Base-by-base conservation (phyloP, 2,888 invertebrate species). In the Zaprionus bogoriensis region DNA sequence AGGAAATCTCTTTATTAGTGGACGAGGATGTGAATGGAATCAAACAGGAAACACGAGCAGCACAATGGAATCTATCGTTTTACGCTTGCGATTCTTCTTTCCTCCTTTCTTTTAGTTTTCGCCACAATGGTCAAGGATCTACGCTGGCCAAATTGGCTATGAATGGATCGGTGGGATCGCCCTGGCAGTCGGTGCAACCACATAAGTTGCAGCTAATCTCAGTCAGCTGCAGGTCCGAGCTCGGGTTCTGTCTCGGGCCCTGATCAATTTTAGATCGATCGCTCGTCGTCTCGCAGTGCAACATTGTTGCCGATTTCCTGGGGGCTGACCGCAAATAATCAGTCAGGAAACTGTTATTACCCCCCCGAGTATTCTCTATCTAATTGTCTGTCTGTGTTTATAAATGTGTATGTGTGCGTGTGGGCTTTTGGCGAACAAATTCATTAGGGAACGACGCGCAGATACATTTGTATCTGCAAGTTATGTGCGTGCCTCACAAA, bases 311-410 rank as follows among this genome's bases (percentile, higher is more conserved):
- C 23, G 77, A 77, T 74, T 67, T 71, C 25, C 63, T 53, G 51
- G 46, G 72, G 74, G 57, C 76, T 84, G 74, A 84, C 84, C 81
- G 78, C 81, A 84, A 81, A 84, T 81, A 81, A 82, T 82, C 76
- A 66, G 70, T 67, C 77, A 80, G 80, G 80, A 80, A 77, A 63
- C 69, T 65, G 68, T 30, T 53, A 44, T 45, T 47, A 27, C 17
- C 17, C 39, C 50, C 52, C 41, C 48, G 3, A 39, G 20, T 30
- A 10, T 14, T 27, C 39, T 58, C 20, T 17, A n/a, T n/a, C n/a
- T n/a, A n/a, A n/a, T n/a, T n/a, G n/a, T n/a, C n/a, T n/a, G n/a
- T n/a, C n/a, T n/a, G n/a, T n/a, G n/a, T n/a, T n/a, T n/a, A n/a
- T n/a, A n/a, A n/a, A n/a, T n/a, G n/a, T n/a, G n/a, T n/a, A n/a